These are phyloP conservation scores for Xiphorhynchus elegans DNA, from an alignment of 2,113 vertebrate genomes.

Conservation along the genomic window DNA sequence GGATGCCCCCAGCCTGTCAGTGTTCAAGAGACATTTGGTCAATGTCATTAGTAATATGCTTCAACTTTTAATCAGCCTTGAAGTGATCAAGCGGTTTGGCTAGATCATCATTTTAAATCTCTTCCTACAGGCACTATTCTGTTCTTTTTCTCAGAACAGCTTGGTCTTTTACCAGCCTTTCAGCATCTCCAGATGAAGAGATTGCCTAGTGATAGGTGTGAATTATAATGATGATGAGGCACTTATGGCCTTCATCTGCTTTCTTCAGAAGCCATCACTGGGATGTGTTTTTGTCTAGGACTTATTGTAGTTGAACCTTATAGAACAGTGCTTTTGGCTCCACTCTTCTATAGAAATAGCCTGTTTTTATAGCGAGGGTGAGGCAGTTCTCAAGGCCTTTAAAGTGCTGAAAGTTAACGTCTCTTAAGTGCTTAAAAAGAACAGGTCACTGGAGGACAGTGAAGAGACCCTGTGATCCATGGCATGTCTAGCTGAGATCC, in stretches of 20 bases:
- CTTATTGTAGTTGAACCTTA: neutral
- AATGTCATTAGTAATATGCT: neutral
- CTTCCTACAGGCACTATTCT: neutral
- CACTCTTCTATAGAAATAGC: neutral
- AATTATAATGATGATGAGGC: neutral
- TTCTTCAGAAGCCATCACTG: neutral
- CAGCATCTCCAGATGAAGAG: neutral
- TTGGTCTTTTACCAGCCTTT: neutral
- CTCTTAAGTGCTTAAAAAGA: neutral
- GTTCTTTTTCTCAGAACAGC: neutral
- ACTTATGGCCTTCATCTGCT: neutral
- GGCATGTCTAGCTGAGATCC: neutral
- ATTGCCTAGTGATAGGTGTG: neutral
- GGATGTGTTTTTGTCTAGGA: neutral
- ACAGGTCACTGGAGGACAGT: neutral
- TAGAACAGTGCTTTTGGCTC: neutral
- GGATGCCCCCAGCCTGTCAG: rapidly evolving
- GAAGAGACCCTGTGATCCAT: neutral
- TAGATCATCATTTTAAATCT: neutral
- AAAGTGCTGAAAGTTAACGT: neutral
- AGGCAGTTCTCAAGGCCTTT: neutral
- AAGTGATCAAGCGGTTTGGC: neutral
- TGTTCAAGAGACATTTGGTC: neutral
- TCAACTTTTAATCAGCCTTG: neutral
- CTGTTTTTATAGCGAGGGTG: neutral